Base-by-base conservation (phyloP, 2,888 invertebrate species). In the Ethmia dodecea region DNA sequence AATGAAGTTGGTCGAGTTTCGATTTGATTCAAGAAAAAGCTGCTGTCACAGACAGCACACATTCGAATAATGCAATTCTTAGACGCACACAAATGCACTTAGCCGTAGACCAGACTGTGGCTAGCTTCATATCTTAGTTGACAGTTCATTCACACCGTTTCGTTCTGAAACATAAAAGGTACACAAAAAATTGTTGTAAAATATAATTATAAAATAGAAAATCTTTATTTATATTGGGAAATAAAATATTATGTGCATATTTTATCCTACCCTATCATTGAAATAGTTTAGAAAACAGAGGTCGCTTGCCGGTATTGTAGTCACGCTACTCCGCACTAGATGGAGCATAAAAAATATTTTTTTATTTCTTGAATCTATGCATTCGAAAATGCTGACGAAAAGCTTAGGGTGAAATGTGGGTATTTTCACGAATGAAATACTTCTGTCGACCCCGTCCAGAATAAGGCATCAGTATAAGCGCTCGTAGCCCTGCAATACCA, bases 111-210 rank as follows among this genome's bases (percentile, higher is more conserved):
- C 71, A 79, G 81, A 78, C 81, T 64, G 67, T 54, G 33, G 61
- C 76, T 74, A 80, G 70, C 77, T 80, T 83, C 84, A 74, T 53
- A 54, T 45, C 55, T 59, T 67, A 71, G 71, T 78, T 78, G 78
- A 75, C 75, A 78, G 78, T 78, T 81, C 81, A 75, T 80, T 81
- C 71, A 73, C 79, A 70, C 62, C 53, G 38, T 39, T 45, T 18
- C 52, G 65, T 62, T 65, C 55, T 10, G 43, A 64, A 65, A 18
- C 29, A 3, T 29, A 16, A 12, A 2, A 12, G 5, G 12, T 20
- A 9, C 28, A 24, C 16, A 11, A 13, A 4, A 12, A 13, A 16
- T n/a, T 11, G 15, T 12, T 27, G 11, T 25, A 25, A 10, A 11
- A 25, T 11, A 5, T 11, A 18, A 18, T 18, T 4, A 11, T 25